A percentile compares a stretch with the other conserved stretches of the same genome.
phyloP scores from a whole-genome alignment of 2,113 vertebrate genomes.

The Tragelaphus buxtoni region DNA sequence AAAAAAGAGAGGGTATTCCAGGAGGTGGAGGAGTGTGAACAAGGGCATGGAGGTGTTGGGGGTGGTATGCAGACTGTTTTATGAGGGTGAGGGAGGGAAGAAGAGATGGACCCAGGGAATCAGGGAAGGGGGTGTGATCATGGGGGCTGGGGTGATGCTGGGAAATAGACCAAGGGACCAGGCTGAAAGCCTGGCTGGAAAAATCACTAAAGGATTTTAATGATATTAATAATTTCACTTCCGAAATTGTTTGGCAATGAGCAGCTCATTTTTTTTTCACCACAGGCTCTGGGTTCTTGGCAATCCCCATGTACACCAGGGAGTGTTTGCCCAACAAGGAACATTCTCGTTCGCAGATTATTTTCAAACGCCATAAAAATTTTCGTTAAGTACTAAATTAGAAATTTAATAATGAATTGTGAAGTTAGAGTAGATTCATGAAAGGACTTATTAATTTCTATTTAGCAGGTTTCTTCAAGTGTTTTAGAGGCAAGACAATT shows the following conservation, averaged over 20 bases:
- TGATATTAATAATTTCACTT: neutral
- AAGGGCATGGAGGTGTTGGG: neutral
- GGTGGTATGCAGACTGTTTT: neutral
- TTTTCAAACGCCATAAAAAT: neutral
- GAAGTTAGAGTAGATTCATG: neutral
- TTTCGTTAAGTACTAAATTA: neutral
- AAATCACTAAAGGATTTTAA: neutral
- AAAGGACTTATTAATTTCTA: neutral
- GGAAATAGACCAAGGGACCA: neutral
- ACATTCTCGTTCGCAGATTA: neutral
- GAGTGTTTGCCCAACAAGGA: neutral
- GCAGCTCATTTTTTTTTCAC: neutral
- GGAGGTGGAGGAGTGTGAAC: neutral
- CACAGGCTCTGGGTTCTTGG: neutral
- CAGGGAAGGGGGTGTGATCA: neutral
- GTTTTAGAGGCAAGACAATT: neutral
- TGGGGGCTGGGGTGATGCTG: neutral
- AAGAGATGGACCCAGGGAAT: neutral
- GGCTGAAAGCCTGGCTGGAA: neutral
- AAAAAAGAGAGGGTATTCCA: neutral
- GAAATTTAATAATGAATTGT: neutral
- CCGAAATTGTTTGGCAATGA: neutral
- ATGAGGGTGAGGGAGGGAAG: neutral
- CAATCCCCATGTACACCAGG: neutral
- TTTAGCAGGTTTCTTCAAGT: neutral